Evolutionary conservation across 2,888 invertebrate species (phyloP).

Genomic region (Nebria brevicollis): DNA sequence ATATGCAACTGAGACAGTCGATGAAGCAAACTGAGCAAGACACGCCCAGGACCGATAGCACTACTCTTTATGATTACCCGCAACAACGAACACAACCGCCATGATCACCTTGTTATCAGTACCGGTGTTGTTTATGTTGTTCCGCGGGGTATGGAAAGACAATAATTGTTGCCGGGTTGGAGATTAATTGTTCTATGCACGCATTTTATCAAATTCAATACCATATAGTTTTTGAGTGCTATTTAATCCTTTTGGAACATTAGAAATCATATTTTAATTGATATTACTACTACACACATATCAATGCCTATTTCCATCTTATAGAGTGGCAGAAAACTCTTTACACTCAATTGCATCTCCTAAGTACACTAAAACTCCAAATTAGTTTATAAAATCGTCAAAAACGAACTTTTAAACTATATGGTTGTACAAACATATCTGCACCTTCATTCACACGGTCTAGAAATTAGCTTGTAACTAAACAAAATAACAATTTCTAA

Average conservation of each 20-base stretch:
- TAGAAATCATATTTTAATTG: background rate
- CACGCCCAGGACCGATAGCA: conserved; percentile 14
- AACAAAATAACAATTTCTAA: background rate
- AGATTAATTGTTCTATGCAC: background rate
- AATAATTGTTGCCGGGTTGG: background rate
- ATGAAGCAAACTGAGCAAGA: conserved; percentile 24
- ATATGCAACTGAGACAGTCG: conserved; percentile 15
- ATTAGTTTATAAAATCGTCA: no score
- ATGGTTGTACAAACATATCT: background rate
- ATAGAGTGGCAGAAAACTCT: no score
- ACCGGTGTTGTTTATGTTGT: conserved; percentile 12
- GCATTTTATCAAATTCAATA: background rate
- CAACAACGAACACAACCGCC: conserved; percentile 12
- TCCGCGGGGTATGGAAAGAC: conserved; percentile 14
- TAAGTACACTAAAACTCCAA: no score
- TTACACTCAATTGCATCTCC: no score
- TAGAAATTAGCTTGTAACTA: background rate
- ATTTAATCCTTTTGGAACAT: background rate
- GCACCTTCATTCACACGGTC: background rate
- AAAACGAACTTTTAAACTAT: background rate
- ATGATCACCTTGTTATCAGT: background rate
- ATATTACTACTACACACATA: no score
- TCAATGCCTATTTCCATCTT: no score
- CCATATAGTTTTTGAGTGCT: background rate
- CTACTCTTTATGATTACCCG: background rate